Conservation (phyloP, 1,140 invertebrate genomes). For the Holotrichia oblita region DNA sequence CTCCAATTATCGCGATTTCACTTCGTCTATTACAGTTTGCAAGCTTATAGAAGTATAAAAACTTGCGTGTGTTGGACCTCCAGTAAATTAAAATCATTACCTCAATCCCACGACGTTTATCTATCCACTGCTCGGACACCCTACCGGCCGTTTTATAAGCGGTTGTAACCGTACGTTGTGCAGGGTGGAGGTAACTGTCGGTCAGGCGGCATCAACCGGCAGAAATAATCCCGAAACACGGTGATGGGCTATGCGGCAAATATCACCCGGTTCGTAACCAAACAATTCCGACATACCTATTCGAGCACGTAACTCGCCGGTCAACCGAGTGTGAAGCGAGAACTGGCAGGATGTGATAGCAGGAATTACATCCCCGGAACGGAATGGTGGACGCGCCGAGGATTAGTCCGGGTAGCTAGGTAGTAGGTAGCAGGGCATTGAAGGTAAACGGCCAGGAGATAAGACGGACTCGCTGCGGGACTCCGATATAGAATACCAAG, state of each 20-base stretch:
- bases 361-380: conserved; percentile 37
- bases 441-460: conserved; percentile 35
- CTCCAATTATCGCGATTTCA: not conserved
- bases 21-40: not conserved
- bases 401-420: conserved; percentile 35
- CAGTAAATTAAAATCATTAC: conserved; percentile 15
- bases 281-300: conserved; percentile 44
- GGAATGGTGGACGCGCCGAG: conserved; percentile 34
- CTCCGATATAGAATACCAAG: conserved; percentile 30
- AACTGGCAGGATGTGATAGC: conserved; percentile 39
- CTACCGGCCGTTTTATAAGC: conserved; percentile 4
- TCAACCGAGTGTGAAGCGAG: conserved; percentile 39
- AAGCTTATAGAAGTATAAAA: not conserved
- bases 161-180: not conserved
- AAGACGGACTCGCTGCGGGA: conserved; percentile 33
- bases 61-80: not conserved
- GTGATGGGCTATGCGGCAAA: conserved; percentile 37
- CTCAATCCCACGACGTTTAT: not conserved
- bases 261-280: conserved; percentile 38
- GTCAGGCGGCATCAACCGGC: not conserved
- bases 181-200: not conserved
- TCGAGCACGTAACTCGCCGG: conserved; percentile 46
- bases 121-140: not conserved
- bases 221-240: conserved; percentile 33
- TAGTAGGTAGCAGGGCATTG: conserved; percentile 23